A percentile compares a stretch with the other conserved stretches of the same genome.
Evolutionary conservation across 2,113 vertebrate species (phyloP).

Genomic region (Plecturocebus donacophilus): DNA sequence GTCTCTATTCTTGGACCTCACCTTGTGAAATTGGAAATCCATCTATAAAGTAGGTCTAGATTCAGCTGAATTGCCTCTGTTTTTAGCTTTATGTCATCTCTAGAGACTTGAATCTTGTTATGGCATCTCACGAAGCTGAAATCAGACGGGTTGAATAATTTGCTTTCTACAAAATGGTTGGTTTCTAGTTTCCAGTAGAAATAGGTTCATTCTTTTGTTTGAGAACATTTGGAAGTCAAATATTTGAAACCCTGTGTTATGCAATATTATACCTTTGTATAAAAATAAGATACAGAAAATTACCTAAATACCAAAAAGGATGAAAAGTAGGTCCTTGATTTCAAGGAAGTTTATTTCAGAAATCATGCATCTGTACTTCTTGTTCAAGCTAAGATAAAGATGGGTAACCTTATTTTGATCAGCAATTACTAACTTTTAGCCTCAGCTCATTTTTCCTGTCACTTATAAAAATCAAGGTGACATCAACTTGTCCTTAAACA

Average conservation of each 20-base stretch:
- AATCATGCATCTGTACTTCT: background rate
- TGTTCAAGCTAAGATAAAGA: background rate
- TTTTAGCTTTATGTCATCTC: background rate
- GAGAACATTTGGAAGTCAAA: constrained; percentile 14
- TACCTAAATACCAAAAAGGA: background rate
- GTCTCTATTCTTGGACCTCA: background rate
- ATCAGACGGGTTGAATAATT: background rate
- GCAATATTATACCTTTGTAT: background rate
- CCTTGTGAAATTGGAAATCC: constrained; percentile 42
- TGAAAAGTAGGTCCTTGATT: background rate
- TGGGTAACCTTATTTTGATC: background rate
- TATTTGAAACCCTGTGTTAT: background rate
- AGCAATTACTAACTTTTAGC: constrained; percentile 54
- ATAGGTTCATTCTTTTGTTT: background rate
- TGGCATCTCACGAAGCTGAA: background rate
- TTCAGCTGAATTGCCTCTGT: background rate
- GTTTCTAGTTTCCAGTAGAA: constrained; percentile 35
- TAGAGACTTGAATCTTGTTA: background rate
- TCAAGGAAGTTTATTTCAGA: background rate
- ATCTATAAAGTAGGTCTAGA: background rate
- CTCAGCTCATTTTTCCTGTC: constrained; percentile 39
- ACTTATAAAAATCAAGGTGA: constrained; percentile 61
- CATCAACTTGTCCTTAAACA: constrained; percentile 38
- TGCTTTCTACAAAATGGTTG: constrained; percentile 23
- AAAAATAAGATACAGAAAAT: constrained; percentile 8